Conservation (phyloP, 2,888 invertebrate species). For the Pilophorus perplexus region DNA sequence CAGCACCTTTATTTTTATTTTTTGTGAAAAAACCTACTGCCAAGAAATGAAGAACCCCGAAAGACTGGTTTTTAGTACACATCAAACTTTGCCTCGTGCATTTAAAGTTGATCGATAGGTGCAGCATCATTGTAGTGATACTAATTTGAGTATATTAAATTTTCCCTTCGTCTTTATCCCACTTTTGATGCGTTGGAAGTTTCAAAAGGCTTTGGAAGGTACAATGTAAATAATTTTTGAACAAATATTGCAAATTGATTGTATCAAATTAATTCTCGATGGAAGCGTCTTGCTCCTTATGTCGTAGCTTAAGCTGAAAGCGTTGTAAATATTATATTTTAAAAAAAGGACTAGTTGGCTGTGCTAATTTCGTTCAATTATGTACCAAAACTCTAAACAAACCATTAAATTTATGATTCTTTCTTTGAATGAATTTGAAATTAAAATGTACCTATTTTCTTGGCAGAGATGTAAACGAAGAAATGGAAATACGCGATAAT, state of each 20-base stretch:
- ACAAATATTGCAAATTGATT: too few relatives aligned
- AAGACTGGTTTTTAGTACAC: conserved; percentile 32
- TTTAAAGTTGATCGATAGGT: conserved; percentile 24
- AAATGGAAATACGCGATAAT: conserved; percentile 1
- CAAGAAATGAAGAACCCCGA: conserved; percentile 18
- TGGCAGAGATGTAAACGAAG: background rate
- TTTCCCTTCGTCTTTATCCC: too few relatives aligned
- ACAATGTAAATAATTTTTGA: too few relatives aligned
- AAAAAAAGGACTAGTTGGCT: conserved; percentile 39
- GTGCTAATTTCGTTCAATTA: conserved; percentile 40
- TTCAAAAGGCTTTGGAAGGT: too few relatives aligned
- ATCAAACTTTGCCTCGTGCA: conserved; percentile 30
- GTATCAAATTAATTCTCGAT: too few relatives aligned
- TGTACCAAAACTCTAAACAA: background rate
- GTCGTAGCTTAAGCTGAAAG: conserved; percentile 21
- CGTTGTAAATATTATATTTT: conserved; percentile 37
- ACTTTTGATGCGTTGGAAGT: too few relatives aligned
- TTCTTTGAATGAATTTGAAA: background rate
- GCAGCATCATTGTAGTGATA: conserved; percentile 11
- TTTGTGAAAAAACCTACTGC: too few relatives aligned
- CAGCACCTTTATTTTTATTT: too few relatives aligned
- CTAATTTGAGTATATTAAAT: too few relatives aligned
- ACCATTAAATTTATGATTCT: background rate
- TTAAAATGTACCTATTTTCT: conserved; percentile 24
- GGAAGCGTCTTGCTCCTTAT: too few relatives aligned